Evolutionary conservation across 92 coral and sea anemone species (phyloP), one percentile per base, ranked within the genome.

Genomic region (Zoanthus sansibaricus): DNA sequence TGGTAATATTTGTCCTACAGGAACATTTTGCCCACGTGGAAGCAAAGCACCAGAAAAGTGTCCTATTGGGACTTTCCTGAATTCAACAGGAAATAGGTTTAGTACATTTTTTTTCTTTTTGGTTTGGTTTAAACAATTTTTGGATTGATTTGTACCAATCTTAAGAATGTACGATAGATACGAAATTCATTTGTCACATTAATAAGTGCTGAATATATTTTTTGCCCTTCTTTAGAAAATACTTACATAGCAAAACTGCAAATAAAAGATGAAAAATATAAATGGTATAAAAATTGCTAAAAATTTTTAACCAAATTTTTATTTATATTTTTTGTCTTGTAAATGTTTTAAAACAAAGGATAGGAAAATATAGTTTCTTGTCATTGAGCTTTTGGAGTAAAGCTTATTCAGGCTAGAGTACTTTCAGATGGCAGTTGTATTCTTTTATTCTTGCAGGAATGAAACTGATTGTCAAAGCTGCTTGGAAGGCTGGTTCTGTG

Each of bases 401-500:
- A 71, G 16, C 16, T 54, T 17, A 37, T 37, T 18, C 1, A 48
- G 3, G 7, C 15, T 18, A 18, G 42, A 47, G 30, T 6, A 25
- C 9, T 71, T 30, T 32, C 21, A 15, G 55, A 30, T 37, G 37
- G 14, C 42, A 73, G 32, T 55, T 11, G 17, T 17, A n/a, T 45
- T 9, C 49, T 25, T 62, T 4, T 79, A 51, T 69, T 10, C 16
- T 59, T 92, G 66, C 75, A 95, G 99, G 86, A 97, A 97, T 79
- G 77, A 83, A 66, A 92, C 99, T 33, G 99, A 97, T 68, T 97
- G 99, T 79, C 94, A 89, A 76, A 89, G 86, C 86, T 97, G 99
- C 80, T 90, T 92, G n/a, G 87, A 93, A 46, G 99, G 99, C 0
- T 97, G 97, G 97, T 97, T 87, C 83, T 97, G 99, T 76, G 98